Percentiles rank a stretch among this genome's conserved stretches.
These are phyloP conservation scores for Orius insidiosus DNA, from an alignment of 1,140 invertebrate species.

Conservation along the genomic window DNA sequence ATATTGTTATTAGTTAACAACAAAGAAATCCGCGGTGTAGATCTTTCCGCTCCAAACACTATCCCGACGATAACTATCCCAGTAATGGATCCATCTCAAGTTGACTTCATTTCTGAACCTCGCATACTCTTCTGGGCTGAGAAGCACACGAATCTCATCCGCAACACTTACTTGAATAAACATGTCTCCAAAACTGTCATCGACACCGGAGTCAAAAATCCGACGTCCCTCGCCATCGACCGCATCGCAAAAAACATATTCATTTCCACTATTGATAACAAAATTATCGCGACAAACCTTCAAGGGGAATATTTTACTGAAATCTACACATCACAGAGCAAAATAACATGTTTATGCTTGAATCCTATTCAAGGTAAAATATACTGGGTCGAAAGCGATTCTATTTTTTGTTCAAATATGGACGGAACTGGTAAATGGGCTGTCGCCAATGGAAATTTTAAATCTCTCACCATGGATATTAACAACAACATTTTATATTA, in stretches of 20 bases:
- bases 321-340: conserved; percentile 13
- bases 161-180: conserved; percentile 37
- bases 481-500: too few relatives aligned
- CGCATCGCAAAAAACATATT: conserved; percentile 62
- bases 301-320: conserved; percentile 50
- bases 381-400: conserved; percentile 37
- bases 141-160: conserved; percentile 4
- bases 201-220: conserved; percentile 45
- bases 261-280: conserved; percentile 35
- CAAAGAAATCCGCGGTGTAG: conserved; percentile 68
- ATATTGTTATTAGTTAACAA: conserved; percentile 53
- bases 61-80: conserved; percentile 57
- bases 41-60: conserved; percentile 53
- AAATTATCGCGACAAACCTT: conserved; percentile 48
- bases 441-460: too few relatives aligned
- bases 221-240: conserved; percentile 47
- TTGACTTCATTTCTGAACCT: neutral
- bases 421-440: conserved; percentile 34
- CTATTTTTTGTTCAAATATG: conserved; percentile 43
- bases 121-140: neutral
- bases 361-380: conserved; percentile 40
- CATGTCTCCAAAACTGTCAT: conserved; percentile 47
- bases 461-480: too few relatives aligned
- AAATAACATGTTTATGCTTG: conserved; percentile 34
- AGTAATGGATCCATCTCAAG: conserved; percentile 23